Evolutionary conservation across 1,140 invertebrate genomes (phyloP), one percentile per base, ranked within the genome.

Genomic region (Drosophila sp.): DNA sequence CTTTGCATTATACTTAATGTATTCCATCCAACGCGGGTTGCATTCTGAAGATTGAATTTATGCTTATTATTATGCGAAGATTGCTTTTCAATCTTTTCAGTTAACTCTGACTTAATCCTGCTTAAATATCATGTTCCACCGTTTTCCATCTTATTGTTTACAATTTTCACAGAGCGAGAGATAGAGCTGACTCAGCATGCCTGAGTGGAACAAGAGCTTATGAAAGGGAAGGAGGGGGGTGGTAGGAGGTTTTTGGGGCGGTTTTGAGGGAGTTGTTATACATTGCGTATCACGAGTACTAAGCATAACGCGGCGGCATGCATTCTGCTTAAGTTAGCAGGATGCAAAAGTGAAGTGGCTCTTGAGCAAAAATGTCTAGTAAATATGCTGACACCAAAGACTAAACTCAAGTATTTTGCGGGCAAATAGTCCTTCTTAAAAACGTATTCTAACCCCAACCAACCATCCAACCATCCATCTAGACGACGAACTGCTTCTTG

Each of bases 341-440:
- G 73, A 72, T 79, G 69, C 69, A 79, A 79, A 72, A 78, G 73
- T 79, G 66, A 76, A 79, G 76, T 69, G 44, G 50, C 60, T 50
- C 76, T 79, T 61, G 66, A 79, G 70, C 65, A 79, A 72, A 58
- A 66, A 62, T 76, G 83, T 70, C 85, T 89, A 73, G 58, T 89
- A 87, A 87, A 87, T 50, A 50, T 80, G 83, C 83, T 87, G 83
- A 87, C 83, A 87, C 83, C 83, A 87, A 89, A 82, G 73, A 66
- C 70, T 64, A 72, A 50, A 63, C 76, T 87, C 73, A 87, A 87
- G 83, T 77, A 89, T 87, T 80, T 83, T 87, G 83, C 83, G 83
- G 83, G 79, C 76, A 89, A 87, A 87, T 87, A 87, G 83, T 89
- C 84, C 62, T 58, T 30, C 68, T 50, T 11, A 55, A 30, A 17